Evolutionary conservation across 1,140 invertebrate species (phyloP).

Genomic region (Drosophila burlai): DNA sequence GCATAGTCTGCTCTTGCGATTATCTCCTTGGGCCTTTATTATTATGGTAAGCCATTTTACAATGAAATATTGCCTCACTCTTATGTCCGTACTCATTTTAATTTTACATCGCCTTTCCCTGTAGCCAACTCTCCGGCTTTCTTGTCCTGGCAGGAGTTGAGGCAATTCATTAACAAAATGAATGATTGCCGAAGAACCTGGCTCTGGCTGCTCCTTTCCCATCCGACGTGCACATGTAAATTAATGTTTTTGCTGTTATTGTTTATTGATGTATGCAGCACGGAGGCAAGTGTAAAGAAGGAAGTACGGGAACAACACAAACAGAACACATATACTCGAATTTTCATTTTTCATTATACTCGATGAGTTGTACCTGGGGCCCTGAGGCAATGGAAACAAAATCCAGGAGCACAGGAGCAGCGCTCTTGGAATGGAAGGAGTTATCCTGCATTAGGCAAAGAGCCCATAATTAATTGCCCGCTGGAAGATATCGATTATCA

Average conservation of each 20-base stretch:
- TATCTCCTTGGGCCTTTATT: conserved; percentile 1
- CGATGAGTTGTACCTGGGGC: background rate
- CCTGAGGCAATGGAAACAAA: conserved; percentile 5
- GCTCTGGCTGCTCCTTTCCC: conserved; percentile 40
- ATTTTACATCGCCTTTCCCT: conserved; percentile 21
- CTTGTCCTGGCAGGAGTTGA: conserved; percentile 18
- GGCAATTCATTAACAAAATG: conserved; percentile 82
- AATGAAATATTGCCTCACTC: conserved; percentile 39
- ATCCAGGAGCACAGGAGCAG: conserved; percentile 1
- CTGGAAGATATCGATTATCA: conserved; percentile 45
- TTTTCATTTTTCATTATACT: conserved; percentile 46
- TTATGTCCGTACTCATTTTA: conserved; percentile 27
- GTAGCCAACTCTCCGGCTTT: background rate
- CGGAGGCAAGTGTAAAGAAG: conserved; percentile 11
- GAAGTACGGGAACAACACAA: conserved; percentile 15
- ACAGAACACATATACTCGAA: conserved; percentile 29
- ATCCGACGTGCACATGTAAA: conserved; percentile 62
- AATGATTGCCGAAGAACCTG: conserved; percentile 67
- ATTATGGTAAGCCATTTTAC: conserved; percentile 39
- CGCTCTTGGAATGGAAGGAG: background rate
- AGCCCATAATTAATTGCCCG: conserved; percentile 46
- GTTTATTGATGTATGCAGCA: conserved; percentile 54
- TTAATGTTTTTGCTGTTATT: conserved; percentile 49
- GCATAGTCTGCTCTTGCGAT: background rate
- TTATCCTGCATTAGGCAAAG: conserved; percentile 35